Evolutionary conservation across 2,797 vertebrate species (phyloP), one percentile per base, ranked within the genome.

Genomic region (Sebastes hopkinsi): DNA sequence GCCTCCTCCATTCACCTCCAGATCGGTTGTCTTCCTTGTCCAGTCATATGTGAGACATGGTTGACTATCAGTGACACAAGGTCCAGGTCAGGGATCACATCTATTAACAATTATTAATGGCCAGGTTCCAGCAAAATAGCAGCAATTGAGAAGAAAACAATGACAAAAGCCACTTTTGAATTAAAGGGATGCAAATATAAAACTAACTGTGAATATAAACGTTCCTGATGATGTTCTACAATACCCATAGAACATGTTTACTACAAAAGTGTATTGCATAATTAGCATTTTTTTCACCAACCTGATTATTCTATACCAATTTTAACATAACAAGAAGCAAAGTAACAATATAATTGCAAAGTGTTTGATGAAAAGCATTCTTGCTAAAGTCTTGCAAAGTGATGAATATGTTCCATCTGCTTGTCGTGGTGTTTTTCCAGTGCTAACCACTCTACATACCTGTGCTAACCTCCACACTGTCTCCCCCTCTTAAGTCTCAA

Each of bases 401-500:
- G 50, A 71, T 75, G 60, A 70, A 60, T 75, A 16, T 64, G 29
- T 80, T 66, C 25, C 12, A 46, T 83, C 32, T 75, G 61, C 68
- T 71, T 77, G 52, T 85, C 13, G n/a, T 68, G 29, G 52, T 77
- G 58, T 81, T 84, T 81, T 67, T 20, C 46, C 38, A 68, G 66
- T 0, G 25, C 73, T 60, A 61, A 86, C 68, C 50, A 80, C 82
- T 92, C 83, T 68, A 72, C 88, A 92, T 92, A 92, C 90, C 91
- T 94, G 91, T 69, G 89, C 77, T 84, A 90, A 88, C 91, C 87
- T 86, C 86, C 77, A 55, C 83, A 78, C 85, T 89, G 77, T 94
- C 92, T 91, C 88, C 92, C 92, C 90, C 94, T 92, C 94, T 96
- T 94, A 84, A 94, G 86, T 89, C 88, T 95, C 92, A 95, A 95